Base-by-base conservation (phyloP, 2,888 invertebrate genomes). In the Stramonita haemastoma region DNA sequence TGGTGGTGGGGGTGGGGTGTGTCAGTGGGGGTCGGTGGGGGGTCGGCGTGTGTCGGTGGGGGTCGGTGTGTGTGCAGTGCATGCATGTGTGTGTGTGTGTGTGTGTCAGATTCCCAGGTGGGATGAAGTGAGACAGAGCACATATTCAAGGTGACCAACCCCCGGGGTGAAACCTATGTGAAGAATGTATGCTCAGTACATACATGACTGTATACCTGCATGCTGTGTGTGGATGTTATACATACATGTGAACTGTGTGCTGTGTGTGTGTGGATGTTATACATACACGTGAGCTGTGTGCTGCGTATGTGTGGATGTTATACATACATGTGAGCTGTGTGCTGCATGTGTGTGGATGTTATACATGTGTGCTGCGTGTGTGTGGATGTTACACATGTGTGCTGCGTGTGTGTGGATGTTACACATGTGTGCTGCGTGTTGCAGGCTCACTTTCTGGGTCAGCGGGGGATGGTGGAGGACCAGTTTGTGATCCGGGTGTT, bases 401-500 rank as follows among this genome's bases (percentile, higher is more conserved):
- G 77, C 77, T 15, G n/a, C n/a, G n/a, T n/a, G 13, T 15, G 29
- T 15, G 15, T 77, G 77, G 13, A 15, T 2, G 15, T 77, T 29
- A 77, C n/a, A 46, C 8, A 8, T 46, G 46, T 46, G 46, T 46
- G 46, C 77, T 15, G 8, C n/a, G 32, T 29, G 32, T 87, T 85
- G 13, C 94, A 97, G 97, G 98, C 98, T 89, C 98, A 98, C 56
- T 99, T 99, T 96, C 97, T 99, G 90, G 98, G 99, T 57, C 98
- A 98, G 92, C 97, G 98, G 89, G 98, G 98, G 90, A 97, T 99
- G 93, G 97, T 98, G 73, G 98, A 98, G 94, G 98, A 98, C 95
- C 98, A 98, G 95, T 99, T 99, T 96, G 97, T 98, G 4, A 97
- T 97, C 86, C 97, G 98, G 91, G 97, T 99, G 79, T 96, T 99